These are phyloP conservation scores for Oscheius sp. DNA, from an alignment of 2,888 invertebrate genomes.

Conservation along the genomic window DNA sequence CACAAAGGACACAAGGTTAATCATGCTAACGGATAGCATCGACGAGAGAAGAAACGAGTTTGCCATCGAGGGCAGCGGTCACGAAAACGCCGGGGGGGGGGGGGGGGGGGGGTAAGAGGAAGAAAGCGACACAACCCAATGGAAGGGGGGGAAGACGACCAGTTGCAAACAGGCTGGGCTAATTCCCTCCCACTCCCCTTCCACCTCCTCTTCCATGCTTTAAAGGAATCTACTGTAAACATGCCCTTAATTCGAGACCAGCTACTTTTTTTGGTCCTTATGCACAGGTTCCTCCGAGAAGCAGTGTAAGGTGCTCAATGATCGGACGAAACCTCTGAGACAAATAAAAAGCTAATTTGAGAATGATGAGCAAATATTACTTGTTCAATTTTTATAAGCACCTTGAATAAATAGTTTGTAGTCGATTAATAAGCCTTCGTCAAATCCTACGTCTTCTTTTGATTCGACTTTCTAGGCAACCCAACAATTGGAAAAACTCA, in stretches of 20 bases:
- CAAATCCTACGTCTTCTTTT: too few relatives aligned
- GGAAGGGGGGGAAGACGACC: neutral
- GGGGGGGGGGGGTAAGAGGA: neutral
- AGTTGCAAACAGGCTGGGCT: neutral
- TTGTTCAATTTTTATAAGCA: too few relatives aligned
- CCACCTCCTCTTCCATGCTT: neutral
- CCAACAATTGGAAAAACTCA: too few relatives aligned
- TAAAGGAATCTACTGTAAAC: conserved; percentile 19
- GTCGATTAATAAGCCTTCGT: too few relatives aligned
- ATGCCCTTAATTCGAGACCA: conserved; percentile 28
- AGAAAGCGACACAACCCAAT: neutral
- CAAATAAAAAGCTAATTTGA: too few relatives aligned
- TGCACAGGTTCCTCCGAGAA: too few relatives aligned
- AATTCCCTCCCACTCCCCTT: neutral
- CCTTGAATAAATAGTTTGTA: too few relatives aligned
- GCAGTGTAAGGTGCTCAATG: too few relatives aligned
- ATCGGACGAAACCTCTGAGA: too few relatives aligned
- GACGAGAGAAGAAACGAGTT: conserved; percentile 25
- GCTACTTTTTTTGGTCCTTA: too few relatives aligned
- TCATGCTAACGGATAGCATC: conserved; percentile 30
- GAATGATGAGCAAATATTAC: too few relatives aligned
- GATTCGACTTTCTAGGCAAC: too few relatives aligned
- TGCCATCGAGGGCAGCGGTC: conserved; percentile 5
- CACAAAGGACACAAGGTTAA: conserved; percentile 31
- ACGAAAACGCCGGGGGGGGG: neutral